These are phyloP conservation scores for Gymnorhina tibicen DNA, from an alignment of 2,113 vertebrate genomes.

Conservation along the genomic window DNA sequence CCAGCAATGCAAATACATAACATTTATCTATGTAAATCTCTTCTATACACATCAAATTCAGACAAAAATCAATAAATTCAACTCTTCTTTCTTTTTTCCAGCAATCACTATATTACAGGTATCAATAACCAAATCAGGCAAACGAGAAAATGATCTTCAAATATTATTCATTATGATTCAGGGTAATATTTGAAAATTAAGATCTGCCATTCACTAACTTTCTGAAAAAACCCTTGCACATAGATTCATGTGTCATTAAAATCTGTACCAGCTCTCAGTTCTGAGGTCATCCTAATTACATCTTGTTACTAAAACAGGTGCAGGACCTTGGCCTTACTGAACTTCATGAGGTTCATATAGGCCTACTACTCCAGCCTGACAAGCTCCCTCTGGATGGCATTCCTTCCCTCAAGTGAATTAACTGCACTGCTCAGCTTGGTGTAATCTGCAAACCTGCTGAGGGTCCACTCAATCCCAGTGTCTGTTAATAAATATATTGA, in stretches of 20 bases:
- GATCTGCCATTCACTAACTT: background rate
- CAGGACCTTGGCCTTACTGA: background rate
- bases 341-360: background rate
- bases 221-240: slow-evolving; percentile 27
- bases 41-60: background rate
- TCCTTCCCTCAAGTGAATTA: background rate
- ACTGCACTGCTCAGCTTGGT: background rate
- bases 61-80: slow-evolving; percentile 13
- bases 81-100: background rate
- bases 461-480: background rate
- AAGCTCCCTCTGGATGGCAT: background rate
- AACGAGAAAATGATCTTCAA: background rate
- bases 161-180: background rate
- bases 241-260: slow-evolving; percentile 23
- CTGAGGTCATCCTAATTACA: background rate
- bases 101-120: background rate
- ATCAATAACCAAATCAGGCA: background rate
- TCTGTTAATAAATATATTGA: background rate
- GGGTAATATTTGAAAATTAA: background rate
- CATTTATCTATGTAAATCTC: slow-evolving; percentile 2
- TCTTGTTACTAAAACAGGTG: background rate
- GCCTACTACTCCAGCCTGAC: background rate
- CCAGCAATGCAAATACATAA: background rate
- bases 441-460: background rate
- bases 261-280: background rate